Percentiles rank a stretch among this genome's conserved stretches.
Conservation (phyloP, 2,888 invertebrate genomes). For the Hofmannophila pseudospretella region DNA sequence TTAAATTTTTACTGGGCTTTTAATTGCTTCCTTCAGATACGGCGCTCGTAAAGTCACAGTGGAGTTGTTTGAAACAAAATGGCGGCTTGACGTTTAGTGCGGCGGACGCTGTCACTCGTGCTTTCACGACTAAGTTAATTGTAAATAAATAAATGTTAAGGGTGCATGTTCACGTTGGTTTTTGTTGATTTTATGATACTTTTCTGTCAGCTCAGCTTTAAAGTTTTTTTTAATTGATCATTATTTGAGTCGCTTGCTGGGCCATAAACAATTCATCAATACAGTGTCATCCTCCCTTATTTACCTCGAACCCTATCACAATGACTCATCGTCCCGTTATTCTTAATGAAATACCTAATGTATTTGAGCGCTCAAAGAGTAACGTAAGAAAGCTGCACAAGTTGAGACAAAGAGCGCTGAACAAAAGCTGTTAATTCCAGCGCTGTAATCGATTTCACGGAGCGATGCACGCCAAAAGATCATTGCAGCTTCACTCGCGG, state of each 20-base stretch:
- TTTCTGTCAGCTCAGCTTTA: too few relatives aligned
- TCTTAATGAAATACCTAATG: too few relatives aligned
- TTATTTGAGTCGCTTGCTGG: too few relatives aligned
- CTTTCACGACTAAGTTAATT: conserved; percentile 2
- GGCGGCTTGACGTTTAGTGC: conserved; percentile 13
- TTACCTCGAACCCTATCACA: too few relatives aligned
- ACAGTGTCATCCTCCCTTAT: too few relatives aligned
- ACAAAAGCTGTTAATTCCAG: conserved; percentile 7
- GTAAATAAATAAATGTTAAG: conserved; percentile 3
- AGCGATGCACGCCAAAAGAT: conserved; percentile 9
- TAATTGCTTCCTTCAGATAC: conserved; percentile 55
- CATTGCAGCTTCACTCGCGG: conserved; percentile 5
- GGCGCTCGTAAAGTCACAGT: conserved; percentile 25
- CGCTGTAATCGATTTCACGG: conserved; percentile 25
- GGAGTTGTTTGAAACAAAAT: conserved; percentile 16
- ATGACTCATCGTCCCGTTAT: too few relatives aligned
- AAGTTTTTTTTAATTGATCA: too few relatives aligned
- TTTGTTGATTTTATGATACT: conserved; percentile 5
- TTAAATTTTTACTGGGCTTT: conserved; percentile 52
- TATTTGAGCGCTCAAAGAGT: too few relatives aligned
- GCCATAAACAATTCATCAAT: too few relatives aligned
- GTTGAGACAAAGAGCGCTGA: conserved; percentile 5
- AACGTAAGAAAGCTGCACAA: conserved; percentile 4
- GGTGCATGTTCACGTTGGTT: neutral
- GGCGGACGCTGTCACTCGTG: conserved; percentile 4